Percentiles rank a stretch among this genome's conserved stretches.
phyloP scores from a whole-genome alignment of 2,888 invertebrate species.

The Podabrus alpinus region DNA sequence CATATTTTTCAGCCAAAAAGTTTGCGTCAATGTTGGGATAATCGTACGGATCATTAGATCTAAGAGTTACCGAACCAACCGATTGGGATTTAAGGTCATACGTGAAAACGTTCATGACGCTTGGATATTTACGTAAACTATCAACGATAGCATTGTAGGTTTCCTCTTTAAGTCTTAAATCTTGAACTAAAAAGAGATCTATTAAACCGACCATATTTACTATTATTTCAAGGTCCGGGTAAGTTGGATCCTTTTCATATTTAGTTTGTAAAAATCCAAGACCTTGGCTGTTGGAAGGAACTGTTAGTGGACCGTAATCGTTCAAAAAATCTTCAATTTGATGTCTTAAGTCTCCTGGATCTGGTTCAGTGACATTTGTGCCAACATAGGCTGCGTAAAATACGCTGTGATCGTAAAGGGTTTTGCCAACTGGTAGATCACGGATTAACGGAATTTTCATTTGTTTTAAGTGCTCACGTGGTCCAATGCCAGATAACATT shows the following conservation, averaged over 20 bases:
- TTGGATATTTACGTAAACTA: constrained; percentile 34
- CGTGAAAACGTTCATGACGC: constrained; percentile 30
- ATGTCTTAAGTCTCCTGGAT: neutral
- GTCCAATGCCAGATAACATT: constrained; percentile 46
- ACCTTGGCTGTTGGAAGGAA: constrained; percentile 37
- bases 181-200: constrained; percentile 33
- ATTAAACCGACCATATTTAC: constrained; percentile 57
- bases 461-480: constrained; percentile 33
- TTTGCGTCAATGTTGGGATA: constrained; percentile 42
- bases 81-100: constrained; percentile 40
- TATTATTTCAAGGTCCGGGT: constrained; percentile 42
- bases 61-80: too few relatives aligned
- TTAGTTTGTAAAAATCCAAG: constrained; percentile 32
- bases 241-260: constrained; percentile 31
- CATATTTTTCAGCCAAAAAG: constrained; percentile 49
- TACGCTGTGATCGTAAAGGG: too few relatives aligned
- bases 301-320: constrained; percentile 34
- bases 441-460: constrained; percentile 35
- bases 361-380: constrained; percentile 26
- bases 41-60: constrained; percentile 40
- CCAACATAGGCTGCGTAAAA: constrained; percentile 69
- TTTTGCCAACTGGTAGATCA: constrained; percentile 37
- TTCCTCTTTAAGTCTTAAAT: constrained; percentile 30
- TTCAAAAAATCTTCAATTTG: constrained; percentile 33
- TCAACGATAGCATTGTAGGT: constrained; percentile 32